Evolutionary conservation across 2,113 vertebrate genomes (phyloP), one percentile per base, ranked within the genome.

Genomic region (Melanotaenia duboulayi): DNA sequence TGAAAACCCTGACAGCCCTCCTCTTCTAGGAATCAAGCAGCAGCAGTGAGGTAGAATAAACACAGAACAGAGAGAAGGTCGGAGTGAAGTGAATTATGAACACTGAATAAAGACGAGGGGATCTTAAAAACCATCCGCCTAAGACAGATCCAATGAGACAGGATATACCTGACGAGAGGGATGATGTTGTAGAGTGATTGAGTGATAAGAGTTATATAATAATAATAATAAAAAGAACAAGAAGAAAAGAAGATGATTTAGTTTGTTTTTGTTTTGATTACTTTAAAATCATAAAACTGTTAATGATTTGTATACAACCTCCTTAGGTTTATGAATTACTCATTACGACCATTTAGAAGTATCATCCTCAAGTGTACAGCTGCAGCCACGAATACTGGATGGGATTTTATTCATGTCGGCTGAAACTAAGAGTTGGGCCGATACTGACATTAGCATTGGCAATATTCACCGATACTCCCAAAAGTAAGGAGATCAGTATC

Each of bases 21-120:
- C 68, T 80, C 75, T 90, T 83, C 79, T 75, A 88, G 85, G 80
- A 72, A 70, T 91, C 89, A 86, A 94, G 93, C 88, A 89, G 64
- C 66, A 56, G 52, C 11, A 64, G 71, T 48, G 55, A 84, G 67
- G 65, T 79, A 86, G 76, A 84, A 76, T 74, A 84, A 86, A 87
- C 86, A 82, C 39, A 65, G 62, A 73, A 39, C 52, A 79, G 70
- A 67, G 67, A 0, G 42, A 57, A 54, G 25, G 68, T 19, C 59
- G 24, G 59, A 57, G 54, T 74, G 78, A 85, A 57, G 54, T 74
- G 78, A 85, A 76, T 82, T 61, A 74, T 57, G 55, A 55, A 23
- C 54, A 74, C 37, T 65, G 74, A 84, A 68, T 19, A 44, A 66
- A 77, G 60, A 65, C 1, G 35, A 5, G 8, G 52, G 39, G 76